Evolutionary conservation across 2,797 vertebrate genomes (phyloP), one percentile per base, ranked within the genome.

Genomic region (Borostomias antarcticus): DNA sequence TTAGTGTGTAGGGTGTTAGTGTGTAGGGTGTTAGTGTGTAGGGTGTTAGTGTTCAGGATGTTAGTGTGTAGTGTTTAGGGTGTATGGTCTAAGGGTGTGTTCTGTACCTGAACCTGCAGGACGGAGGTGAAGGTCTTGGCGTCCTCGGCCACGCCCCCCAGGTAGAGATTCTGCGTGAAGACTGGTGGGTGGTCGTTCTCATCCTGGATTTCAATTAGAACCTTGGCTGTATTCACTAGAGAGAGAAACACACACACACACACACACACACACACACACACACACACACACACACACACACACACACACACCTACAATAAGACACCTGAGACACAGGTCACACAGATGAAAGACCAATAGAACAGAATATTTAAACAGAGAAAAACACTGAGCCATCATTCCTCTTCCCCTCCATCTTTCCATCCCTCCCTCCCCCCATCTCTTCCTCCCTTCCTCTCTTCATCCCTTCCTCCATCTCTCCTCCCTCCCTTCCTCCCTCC

Each of bases 91-190:
- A 21, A 29, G 29, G 25, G 17, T 11, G 57, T 29, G 2, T 21
- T 62, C n/a, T 29, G 64, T 89, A 93, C 97, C 95, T 98, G 93
- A 28, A 99, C 95, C 92, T 92, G 93, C 58, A 99, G 86, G 62
- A 99, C 93, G 1, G 96, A 95, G 4, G 95, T 91, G 89, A 99
- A 99, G 25, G 98, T 99, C 88, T 91, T 97, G 48, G 96, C 93
- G 67, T 99, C 96, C 86, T 99, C 97, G 25, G 96, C 93, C 2
- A 99, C 96, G 21, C 97, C 97, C 56, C 95, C 96, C 23, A 98
- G 93, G 84, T 98, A 99, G 35, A 93, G 80, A 13, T 93, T 77
- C 75, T 86, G 94, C 72, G 91, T 94, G 82, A 99, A 99, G 51
- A 94, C 81, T 0, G 97, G 97, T 0, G 86, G 84, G 1, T 99